phyloP scores from a whole-genome alignment of 2,797 vertebrate species.

The Serranus cabrilla region DNA sequence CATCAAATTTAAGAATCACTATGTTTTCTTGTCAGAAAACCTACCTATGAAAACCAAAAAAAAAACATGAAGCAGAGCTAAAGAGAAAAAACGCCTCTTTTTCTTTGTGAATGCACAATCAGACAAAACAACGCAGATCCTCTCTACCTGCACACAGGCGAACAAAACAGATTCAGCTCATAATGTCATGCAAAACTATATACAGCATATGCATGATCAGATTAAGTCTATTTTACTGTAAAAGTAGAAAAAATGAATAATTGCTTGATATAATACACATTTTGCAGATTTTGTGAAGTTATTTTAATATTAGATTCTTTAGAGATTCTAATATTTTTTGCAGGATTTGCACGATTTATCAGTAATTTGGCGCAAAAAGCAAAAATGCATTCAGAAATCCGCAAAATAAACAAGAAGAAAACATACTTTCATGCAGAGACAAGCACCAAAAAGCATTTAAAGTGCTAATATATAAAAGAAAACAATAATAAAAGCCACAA shows the following conservation, averaged over 20 bases:
- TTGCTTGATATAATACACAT: neutral
- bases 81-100: neutral
- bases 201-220: neutral
- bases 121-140: conserved; percentile 4
- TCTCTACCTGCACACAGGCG: neutral
- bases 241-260: neutral
- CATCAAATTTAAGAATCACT: conserved; percentile 16
- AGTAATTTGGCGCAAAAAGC: neutral
- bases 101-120: conserved; percentile 3
- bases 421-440: neutral
- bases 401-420: conserved; percentile 5
- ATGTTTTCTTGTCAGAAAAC: conserved; percentile 6
- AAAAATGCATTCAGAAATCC: neutral
- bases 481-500: neutral
- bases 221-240: neutral
- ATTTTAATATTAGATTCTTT: neutral
- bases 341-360: neutral
- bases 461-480: neutral
- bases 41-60: neutral
- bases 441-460: conserved; percentile 4
- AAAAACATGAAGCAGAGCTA: neutral
- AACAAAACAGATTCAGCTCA: neutral
- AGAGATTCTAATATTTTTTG: neutral
- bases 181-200: conserved; percentile 1
- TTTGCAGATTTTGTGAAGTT: neutral